Conservation (phyloP, 2,113 vertebrate genomes). For the Ondatra zibethicus region DNA sequence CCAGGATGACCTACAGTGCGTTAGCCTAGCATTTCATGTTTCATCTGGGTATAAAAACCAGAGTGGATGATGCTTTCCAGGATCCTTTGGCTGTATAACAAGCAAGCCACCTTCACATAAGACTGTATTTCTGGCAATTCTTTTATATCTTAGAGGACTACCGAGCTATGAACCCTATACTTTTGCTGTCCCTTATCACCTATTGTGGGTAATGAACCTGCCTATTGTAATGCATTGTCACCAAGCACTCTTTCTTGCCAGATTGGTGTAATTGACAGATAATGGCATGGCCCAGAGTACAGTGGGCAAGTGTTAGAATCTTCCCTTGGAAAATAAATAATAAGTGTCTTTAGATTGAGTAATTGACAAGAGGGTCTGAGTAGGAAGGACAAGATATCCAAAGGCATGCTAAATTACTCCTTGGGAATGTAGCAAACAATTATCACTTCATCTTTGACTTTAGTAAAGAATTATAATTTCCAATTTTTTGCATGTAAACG, state of each 20-base stretch:
- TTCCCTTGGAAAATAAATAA: neutral
- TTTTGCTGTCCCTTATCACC: neutral
- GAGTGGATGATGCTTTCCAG: neutral
- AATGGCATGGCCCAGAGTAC: neutral
- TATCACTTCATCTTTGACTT: neutral
- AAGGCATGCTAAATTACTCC: neutral
- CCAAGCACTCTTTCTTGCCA: neutral
- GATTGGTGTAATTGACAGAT: neutral
- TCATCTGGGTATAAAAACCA: neutral
- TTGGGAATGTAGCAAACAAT: neutral
- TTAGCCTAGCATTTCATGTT: neutral
- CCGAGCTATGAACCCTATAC: neutral
- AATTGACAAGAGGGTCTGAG: neutral
- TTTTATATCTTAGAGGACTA: neutral
- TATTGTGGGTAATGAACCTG: neutral
- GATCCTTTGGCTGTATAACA: neutral
- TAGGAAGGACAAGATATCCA: neutral
- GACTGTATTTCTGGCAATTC: neutral
- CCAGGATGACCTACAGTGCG: no score
- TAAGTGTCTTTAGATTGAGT: neutral
- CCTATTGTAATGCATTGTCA: neutral
- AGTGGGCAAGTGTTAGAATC: neutral
- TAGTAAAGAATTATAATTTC: constrained; percentile 31
- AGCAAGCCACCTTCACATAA: neutral
- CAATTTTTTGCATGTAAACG: neutral